Evolutionary conservation across 2,888 invertebrate genomes (phyloP), one percentile per base, ranked within the genome.

Genomic region (Morpho helenor): DNA sequence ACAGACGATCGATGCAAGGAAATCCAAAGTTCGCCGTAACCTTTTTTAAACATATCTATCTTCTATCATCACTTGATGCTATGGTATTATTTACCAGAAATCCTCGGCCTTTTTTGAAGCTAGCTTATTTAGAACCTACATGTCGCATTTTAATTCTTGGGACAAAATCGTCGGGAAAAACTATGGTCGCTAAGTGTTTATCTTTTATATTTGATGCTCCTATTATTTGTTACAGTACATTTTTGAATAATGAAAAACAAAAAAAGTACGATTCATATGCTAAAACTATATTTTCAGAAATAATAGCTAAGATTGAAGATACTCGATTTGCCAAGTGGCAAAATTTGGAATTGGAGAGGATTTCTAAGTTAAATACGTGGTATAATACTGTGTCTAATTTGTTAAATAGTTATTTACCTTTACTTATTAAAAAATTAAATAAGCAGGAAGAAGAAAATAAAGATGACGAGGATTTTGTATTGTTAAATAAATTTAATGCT

Each of bases 121-220:
- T 92, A 7, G 81, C 91, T 45, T 91, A 88, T 79, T 92, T 94
- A 10, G 91, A 91, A 71, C 91, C 93, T 7, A 88, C 87, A 43
- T 93, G 93, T 68, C 92, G 92, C 74, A 77, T 94, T 45, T 91
- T 92, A 52, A 82, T 94, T 46, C 80, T 92, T 56, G 94, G 95
- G 2, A 93, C 94, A 5, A 87, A 82, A 64, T 81, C 77, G 51
- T 90, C 92, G 9, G 94, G 94, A 1, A 94, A 93, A 83, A 89
- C 92, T 2, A 86, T 91, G 67, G 73, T 94, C 43, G 82, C 93
- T 2, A 75, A 88, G 59, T 91, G 92, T 66, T 77, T 94, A 9
- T 90, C 91, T 0, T 91, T 91, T 74, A 62, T 92, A 54, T 91
- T 93, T 65, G 83, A 91, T 62, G 83, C 87, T 0, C 78, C 80